Conservation (phyloP, 2,113 vertebrate species). For the Podocnemis expansa region DNA sequence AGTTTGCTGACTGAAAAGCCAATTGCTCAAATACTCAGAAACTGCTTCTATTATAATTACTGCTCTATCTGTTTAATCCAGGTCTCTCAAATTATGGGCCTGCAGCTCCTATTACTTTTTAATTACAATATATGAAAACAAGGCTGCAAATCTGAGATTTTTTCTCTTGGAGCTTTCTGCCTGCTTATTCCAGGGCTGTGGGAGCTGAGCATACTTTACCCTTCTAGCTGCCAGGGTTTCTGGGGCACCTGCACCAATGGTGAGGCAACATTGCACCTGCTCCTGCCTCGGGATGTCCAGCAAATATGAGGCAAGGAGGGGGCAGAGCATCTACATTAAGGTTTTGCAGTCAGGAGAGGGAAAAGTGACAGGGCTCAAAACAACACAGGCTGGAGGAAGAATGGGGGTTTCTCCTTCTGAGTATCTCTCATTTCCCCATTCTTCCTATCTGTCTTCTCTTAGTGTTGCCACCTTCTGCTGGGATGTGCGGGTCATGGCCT, state of each 20-base stretch:
- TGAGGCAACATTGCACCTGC: not conserved
- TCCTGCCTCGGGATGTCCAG: not conserved
- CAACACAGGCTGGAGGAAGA: fast-evolving
- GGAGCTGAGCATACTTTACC: not conserved
- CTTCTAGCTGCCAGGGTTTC: not conserved
- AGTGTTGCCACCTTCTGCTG: fast-evolving
- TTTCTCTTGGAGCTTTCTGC: not conserved
- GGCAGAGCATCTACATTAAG: fast-evolving
- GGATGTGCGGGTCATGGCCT: not conserved
- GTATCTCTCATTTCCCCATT: fast-evolving
- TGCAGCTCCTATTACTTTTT: not conserved
- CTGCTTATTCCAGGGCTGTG: not conserved
- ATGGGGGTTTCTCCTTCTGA: fast-evolving
- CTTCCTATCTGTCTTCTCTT: not conserved
- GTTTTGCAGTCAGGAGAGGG: fast-evolving
- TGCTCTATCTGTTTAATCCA: not conserved
- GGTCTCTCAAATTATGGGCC: not conserved
- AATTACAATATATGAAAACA: not conserved
- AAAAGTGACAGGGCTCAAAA: not conserved
- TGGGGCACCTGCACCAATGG: not conserved
- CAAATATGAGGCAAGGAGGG: not conserved
- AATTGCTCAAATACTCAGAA: not conserved
- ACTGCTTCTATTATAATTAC: not conserved
- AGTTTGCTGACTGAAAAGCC: not conserved
- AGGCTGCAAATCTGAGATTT: not conserved